phyloP scores from a whole-genome alignment of 1,140 invertebrate species.

The Drosophila arawakana region DNA sequence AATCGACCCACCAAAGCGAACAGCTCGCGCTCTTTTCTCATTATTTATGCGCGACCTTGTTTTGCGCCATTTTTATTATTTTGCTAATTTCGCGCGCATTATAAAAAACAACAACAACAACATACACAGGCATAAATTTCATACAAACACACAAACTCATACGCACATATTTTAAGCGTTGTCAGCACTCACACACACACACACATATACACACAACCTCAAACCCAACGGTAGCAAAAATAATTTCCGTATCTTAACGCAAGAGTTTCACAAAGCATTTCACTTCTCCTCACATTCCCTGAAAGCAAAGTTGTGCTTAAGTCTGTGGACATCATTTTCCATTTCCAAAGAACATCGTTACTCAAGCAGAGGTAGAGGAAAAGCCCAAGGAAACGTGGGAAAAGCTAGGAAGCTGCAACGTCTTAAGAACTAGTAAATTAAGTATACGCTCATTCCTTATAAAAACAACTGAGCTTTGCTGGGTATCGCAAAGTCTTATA shows the following conservation, averaged over 20 bases:
- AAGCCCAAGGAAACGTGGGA: too few species aligned
- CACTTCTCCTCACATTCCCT: not conserved
- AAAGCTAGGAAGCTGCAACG: not conserved
- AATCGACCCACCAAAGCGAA: constrained; percentile 70
- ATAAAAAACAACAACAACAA: constrained; percentile 59
- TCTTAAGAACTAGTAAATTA: not conserved
- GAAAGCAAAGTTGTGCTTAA: constrained; percentile 7
- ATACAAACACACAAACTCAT: constrained; percentile 40
- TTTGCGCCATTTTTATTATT: constrained; percentile 82
- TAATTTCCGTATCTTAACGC: constrained; percentile 39
- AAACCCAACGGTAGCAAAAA: constrained; percentile 31
- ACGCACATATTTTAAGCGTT: constrained; percentile 20
- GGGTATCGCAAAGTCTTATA: constrained; percentile 7
- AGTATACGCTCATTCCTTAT: not conserved
- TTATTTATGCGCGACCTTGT: constrained; percentile 82
- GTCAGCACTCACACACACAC: constrained; percentile 33
- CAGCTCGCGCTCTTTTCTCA: constrained; percentile 74
- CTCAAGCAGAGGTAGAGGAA: constrained; percentile 2
- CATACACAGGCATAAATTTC: constrained; percentile 40
- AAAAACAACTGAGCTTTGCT: too few species aligned
- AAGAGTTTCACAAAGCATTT: constrained; percentile 25
- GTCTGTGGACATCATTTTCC: constrained; percentile 17
- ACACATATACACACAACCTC: constrained; percentile 8
- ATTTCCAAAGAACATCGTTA: constrained; percentile 15
- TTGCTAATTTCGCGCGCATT: constrained; percentile 80